phyloP scores from a whole-genome alignment of 2,113 vertebrate species.

The Pteropus alecto region DNA sequence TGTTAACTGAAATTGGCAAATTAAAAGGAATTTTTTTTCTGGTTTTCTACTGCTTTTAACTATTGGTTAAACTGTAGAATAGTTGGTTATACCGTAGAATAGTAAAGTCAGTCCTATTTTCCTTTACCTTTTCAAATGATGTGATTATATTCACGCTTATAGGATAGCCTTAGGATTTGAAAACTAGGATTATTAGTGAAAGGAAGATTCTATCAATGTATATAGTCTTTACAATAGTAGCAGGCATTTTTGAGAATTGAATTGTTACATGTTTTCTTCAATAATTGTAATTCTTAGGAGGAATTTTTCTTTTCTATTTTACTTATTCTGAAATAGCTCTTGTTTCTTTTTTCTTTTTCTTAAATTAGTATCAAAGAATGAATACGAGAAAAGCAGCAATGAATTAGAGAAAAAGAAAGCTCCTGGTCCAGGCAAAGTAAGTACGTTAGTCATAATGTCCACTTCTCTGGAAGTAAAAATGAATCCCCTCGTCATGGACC shows the following conservation, averaged over 20 bases:
- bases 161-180: neutral
- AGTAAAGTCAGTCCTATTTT: neutral
- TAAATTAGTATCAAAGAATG: constrained; percentile 69
- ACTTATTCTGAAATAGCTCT: constrained; percentile 32
- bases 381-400: constrained; percentile 61
- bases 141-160: neutral
- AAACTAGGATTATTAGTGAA: constrained; percentile 10
- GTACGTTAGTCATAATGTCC: constrained; percentile 38
- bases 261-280: neutral
- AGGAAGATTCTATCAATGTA: neutral
- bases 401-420: constrained; percentile 83
- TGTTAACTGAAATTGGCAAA: neutral
- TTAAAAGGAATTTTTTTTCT: neutral
- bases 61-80: neutral
- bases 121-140: neutral
- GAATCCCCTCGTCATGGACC: neutral
- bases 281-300: neutral
- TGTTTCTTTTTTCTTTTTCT: constrained; percentile 25
- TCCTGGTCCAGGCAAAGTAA: constrained; percentile 86
- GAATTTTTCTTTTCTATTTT: constrained; percentile 21
- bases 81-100: neutral
- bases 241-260: constrained; percentile 24
- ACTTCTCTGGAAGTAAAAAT: neutral
- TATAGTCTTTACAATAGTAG: neutral
- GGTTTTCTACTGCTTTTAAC: constrained; percentile 6